A percentile compares a stretch with the other conserved stretches of the same genome.
phyloP scores from a whole-genome alignment of 2,888 invertebrate species.

The Anorthoa munda region DNA sequence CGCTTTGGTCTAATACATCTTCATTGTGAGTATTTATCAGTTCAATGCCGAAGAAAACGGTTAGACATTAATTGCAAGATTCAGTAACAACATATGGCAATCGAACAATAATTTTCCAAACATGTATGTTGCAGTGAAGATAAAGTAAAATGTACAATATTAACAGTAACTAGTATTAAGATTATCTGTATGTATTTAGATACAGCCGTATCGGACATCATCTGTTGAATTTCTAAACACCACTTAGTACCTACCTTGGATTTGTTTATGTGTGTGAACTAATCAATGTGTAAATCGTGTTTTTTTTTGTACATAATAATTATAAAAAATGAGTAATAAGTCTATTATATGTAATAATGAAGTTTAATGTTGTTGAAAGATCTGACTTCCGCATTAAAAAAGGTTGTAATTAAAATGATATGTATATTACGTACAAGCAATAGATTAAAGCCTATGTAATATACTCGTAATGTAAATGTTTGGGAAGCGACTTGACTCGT shows the following conservation, averaged over 20 bases:
- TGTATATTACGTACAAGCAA: constrained; percentile 77
- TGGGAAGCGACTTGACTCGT: constrained; percentile 33
- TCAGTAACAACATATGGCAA: not conserved
- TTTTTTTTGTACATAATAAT: constrained; percentile 68
- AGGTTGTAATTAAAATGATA: constrained; percentile 81
- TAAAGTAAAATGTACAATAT: constrained; percentile 32
- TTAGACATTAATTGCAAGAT: not conserved
- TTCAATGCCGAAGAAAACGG: not conserved
- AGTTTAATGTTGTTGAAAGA: constrained; percentile 78
- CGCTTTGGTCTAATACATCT: not conserved
- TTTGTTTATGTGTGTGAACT: constrained; percentile 32
- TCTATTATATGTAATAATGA: constrained; percentile 73
- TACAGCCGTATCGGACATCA: constrained; percentile 13
- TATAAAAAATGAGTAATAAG: constrained; percentile 72
- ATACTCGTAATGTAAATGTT: constrained; percentile 53
- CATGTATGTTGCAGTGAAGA: constrained; percentile 28
- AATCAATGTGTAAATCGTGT: constrained; percentile 63
- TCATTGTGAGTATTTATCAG: not conserved
- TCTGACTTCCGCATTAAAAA: constrained; percentile 77
- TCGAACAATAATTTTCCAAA: constrained; percentile 41
- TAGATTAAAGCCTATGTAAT: constrained; percentile 72
- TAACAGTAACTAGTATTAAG: constrained; percentile 40
- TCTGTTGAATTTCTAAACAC: constrained; percentile 33
- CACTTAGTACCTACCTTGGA: constrained; percentile 9
- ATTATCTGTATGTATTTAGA: constrained; percentile 17